Evolutionary conservation across 2,888 invertebrate species (phyloP).

Genomic region (Ophion ventricosus): DNA sequence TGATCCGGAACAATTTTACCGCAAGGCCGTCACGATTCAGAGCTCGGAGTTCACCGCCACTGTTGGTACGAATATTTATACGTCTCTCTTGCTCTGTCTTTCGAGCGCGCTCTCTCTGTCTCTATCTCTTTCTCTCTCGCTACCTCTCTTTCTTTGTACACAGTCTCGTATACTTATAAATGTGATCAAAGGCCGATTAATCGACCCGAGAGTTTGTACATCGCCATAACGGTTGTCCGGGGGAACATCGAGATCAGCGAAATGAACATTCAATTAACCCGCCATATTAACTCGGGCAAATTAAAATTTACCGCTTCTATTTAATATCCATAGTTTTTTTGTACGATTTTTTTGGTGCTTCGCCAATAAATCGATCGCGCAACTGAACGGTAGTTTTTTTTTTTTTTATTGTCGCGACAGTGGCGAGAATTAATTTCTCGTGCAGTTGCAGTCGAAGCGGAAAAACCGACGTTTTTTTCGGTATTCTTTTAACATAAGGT

Average conservation of each 20-base stretch:
- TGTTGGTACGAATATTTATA: slow-evolving; percentile 44
- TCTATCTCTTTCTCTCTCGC: slow-evolving; percentile 3
- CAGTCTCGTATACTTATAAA: slow-evolving; percentile 21
- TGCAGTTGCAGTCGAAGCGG: no score
- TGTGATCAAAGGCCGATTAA: slow-evolving; percentile 48
- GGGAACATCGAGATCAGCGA: slow-evolving; percentile 1
- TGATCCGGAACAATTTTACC: slow-evolving; percentile 72
- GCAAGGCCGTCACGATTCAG: slow-evolving; percentile 71
- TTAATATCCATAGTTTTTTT: neutral
- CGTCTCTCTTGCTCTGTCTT: slow-evolving; percentile 5
- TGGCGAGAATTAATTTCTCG: no score
- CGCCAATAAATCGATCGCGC: no score
- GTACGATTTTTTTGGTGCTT: no score
- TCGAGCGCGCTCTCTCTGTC: slow-evolving; percentile 8
- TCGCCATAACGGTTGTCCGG: slow-evolving; percentile 40
- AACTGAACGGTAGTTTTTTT: no score
- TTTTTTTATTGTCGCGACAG: no score
- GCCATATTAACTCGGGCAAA: neutral
- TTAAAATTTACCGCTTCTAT: neutral
- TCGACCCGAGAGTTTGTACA: slow-evolving; percentile 38
- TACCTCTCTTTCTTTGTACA: neutral
- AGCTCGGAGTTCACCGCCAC: slow-evolving; percentile 58
- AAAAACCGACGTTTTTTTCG: no score
- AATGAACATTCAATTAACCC: slow-evolving; percentile 29
- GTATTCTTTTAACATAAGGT: no score